These are phyloP conservation scores for Iselma pallidipennis DNA, from an alignment of 2,888 invertebrate genomes.

Conservation along the genomic window DNA sequence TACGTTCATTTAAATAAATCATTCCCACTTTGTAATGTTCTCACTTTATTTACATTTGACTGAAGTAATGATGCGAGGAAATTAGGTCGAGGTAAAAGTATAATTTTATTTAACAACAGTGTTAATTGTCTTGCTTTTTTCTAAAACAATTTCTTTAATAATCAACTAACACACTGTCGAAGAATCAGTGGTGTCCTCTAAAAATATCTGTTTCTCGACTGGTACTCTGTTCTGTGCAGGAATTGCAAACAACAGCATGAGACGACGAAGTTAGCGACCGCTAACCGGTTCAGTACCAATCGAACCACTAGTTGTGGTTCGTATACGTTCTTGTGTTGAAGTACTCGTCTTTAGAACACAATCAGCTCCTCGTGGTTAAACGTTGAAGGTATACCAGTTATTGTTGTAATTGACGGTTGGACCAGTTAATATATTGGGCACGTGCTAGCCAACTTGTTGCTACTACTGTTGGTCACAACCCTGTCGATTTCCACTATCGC, in stretches of 20 bases:
- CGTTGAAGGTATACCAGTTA: slow-evolving; percentile 15
- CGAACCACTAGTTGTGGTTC: slow-evolving; percentile 13
- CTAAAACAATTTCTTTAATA: no score
- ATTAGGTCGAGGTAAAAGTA: no score
- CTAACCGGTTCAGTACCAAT: slow-evolving; percentile 25
- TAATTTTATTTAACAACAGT: no score
- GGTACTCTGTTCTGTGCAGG: slow-evolving; percentile 22
- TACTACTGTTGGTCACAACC: slow-evolving; percentile 23
- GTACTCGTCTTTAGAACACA: background rate
- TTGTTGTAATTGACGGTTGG: slow-evolving; percentile 36
- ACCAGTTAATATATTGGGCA: slow-evolving; percentile 37
- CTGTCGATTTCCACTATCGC: background rate
- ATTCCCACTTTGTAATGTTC: no score
- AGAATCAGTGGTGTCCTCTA: slow-evolving; percentile 8
- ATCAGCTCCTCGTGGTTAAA: slow-evolving; percentile 5
- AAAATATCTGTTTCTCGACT: slow-evolving; percentile 9
- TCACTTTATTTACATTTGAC: no score
- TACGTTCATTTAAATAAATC: no score
- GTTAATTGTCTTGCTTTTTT: no score
- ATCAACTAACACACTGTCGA: background rate
- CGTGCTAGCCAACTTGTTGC: slow-evolving; percentile 46
- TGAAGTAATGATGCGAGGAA: no score
- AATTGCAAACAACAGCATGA: slow-evolving; percentile 17
- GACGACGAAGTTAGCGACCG: slow-evolving; percentile 23
- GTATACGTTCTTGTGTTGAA: background rate